Percentiles rank a stretch among this genome's conserved stretches.
These are phyloP conservation scores for Trinorchestia longiramus DNA, from an alignment of 1,140 invertebrate genomes.

Conservation along the genomic window DNA sequence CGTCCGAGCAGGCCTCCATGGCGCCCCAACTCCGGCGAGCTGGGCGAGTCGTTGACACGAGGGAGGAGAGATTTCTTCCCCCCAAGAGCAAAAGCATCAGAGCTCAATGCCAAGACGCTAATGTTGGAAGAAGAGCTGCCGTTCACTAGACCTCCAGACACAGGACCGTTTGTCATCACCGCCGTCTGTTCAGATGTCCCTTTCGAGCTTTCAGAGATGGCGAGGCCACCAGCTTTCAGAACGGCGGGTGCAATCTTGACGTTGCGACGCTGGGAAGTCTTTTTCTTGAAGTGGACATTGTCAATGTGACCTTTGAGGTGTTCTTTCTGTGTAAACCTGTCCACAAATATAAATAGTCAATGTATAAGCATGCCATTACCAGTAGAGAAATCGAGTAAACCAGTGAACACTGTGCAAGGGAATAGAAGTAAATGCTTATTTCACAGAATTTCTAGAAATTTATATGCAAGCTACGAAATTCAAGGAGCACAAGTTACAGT, in stretches of 20 bases:
- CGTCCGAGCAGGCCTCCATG: constrained; percentile 58
- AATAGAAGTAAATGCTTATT: not conserved
- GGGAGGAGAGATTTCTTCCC: constrained; percentile 14
- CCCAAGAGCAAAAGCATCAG: not conserved
- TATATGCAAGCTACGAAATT: too few species aligned
- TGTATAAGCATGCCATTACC: not conserved
- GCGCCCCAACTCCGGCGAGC: not conserved
- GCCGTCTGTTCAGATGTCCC: not conserved
- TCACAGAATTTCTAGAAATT: too few species aligned
- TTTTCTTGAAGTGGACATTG: constrained; percentile 64
- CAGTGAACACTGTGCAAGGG: not conserved
- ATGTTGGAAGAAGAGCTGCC: not conserved
- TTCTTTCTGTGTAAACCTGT: constrained; percentile 66
- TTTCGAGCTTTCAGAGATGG: not conserved
- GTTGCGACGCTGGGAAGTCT: constrained; percentile 41
- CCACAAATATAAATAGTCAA: not conserved
- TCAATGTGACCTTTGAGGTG: constrained; percentile 66
- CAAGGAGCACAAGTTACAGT: too few species aligned
- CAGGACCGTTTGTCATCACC: not conserved
- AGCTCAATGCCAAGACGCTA: not conserved
- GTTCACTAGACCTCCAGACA: not conserved
- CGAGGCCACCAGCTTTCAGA: too few species aligned
- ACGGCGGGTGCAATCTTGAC: constrained; percentile 12
- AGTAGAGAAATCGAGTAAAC: not conserved
- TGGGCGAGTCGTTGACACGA: not conserved